Percentiles rank a stretch among this genome's conserved stretches.
Conservation (phyloP, 1,140 invertebrate genomes). For the Drosophila bocqueti region DNA sequence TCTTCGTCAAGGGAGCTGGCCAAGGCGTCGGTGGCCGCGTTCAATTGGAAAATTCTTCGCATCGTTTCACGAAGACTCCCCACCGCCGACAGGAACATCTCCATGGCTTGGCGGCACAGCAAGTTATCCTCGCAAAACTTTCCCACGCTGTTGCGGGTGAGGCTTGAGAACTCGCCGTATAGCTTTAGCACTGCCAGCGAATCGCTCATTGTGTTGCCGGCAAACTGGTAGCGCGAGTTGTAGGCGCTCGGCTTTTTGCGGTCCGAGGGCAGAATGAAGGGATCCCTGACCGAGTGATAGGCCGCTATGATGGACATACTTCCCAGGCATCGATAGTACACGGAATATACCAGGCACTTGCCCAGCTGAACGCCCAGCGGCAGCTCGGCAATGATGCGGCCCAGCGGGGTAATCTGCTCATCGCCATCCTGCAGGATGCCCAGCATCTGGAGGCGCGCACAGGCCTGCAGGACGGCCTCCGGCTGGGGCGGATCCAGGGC, state of each 20-base stretch:
- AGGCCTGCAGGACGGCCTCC: conserved; percentile 88
- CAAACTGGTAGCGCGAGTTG: conserved; percentile 84
- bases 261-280: conserved; percentile 90
- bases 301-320: conserved; percentile 97
- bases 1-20: conserved; percentile 86
- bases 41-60: conserved; percentile 36
- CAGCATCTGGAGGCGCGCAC: conserved; percentile 91
- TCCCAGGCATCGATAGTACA: conserved; percentile 96
- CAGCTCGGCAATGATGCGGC: conserved; percentile 85
- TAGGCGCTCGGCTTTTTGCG: conserved; percentile 88
- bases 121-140: conserved; percentile 52
- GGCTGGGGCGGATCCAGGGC: conserved; percentile 94
- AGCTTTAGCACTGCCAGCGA: conserved; percentile 92
- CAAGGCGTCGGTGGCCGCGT: neutral
- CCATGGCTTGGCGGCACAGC: conserved; percentile 61
- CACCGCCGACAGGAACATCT: conserved; percentile 66
- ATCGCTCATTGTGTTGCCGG: conserved; percentile 91
- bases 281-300: conserved; percentile 93
- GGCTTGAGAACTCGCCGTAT: conserved; percentile 39
- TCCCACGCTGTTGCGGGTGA: neutral
- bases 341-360: conserved; percentile 95
- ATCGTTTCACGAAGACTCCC: conserved; percentile 43
- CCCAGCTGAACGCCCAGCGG: conserved; percentile 87
- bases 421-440: conserved; percentile 91
- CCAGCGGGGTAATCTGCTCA: conserved; percentile 94